Percentiles rank a stretch among this genome's conserved stretches.
Evolutionary conservation across 2,888 invertebrate species (phyloP).

Genomic region (Erynnis tages): DNA sequence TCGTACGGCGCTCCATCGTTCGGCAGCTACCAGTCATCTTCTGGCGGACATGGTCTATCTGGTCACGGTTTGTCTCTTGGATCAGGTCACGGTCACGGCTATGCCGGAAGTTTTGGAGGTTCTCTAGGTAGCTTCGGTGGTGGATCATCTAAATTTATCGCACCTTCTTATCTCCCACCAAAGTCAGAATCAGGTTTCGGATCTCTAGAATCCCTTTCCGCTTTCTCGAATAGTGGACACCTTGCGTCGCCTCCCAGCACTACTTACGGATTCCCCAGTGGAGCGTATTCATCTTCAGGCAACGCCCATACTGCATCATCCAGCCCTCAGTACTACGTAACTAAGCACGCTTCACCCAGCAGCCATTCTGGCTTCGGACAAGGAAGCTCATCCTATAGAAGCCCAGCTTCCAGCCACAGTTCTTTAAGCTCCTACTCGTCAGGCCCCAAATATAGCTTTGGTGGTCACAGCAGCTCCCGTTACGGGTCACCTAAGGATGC

Average conservation of each 20-base stretch:
- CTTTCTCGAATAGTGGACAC: slow-evolving; percentile 59
- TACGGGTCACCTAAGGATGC: slow-evolving; percentile 59
- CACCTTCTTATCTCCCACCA: slow-evolving; percentile 53
- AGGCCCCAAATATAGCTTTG: slow-evolving; percentile 61
- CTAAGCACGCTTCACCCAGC: slow-evolving; percentile 50
- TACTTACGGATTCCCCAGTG: slow-evolving; percentile 57
- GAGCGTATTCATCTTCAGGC: slow-evolving; percentile 49
- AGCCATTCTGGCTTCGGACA: slow-evolving; percentile 47
- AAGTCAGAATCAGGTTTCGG: slow-evolving; percentile 57
- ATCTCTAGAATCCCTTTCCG: slow-evolving; percentile 53
- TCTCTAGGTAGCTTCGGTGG: slow-evolving; percentile 52
- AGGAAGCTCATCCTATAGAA: slow-evolving; percentile 59
- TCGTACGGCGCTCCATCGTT: slow-evolving; percentile 56
- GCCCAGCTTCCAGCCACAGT: slow-evolving; percentile 53
- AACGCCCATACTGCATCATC: slow-evolving; percentile 56
- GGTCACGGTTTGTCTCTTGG: too few species aligned
- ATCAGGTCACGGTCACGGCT: slow-evolving; percentile 44
- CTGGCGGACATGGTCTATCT: slow-evolving; percentile 43
- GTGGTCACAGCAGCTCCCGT: slow-evolving; percentile 53
- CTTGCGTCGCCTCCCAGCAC: slow-evolving; percentile 56
- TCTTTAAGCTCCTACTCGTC: slow-evolving; percentile 57
- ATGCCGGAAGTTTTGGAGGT: slow-evolving; percentile 52
- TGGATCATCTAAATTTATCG: slow-evolving; percentile 55
- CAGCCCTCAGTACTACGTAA: slow-evolving; percentile 59
- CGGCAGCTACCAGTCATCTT: slow-evolving; percentile 39